Evolutionary conservation across 2,888 invertebrate genomes (phyloP).

Genomic region (Caenorhabditis macrosperma): DNA sequence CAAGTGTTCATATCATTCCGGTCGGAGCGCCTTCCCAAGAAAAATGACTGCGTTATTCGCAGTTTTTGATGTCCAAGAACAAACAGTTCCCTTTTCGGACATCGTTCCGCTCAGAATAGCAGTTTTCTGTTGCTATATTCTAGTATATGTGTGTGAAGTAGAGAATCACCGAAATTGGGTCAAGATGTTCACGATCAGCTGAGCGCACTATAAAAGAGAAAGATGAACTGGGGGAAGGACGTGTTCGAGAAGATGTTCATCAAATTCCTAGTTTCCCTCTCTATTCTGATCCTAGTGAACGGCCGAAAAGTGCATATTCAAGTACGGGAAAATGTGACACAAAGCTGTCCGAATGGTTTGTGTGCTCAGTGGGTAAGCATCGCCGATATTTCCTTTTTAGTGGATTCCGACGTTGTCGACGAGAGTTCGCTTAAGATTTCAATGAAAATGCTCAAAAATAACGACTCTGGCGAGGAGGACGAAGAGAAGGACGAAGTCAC

Average conservation of each 20-base stretch:
- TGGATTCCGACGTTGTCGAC: conserved; percentile 70
- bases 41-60: too few relatives aligned
- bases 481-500: conserved; percentile 55
- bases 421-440: conserved; percentile 66
- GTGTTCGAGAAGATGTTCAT: conserved; percentile 20
- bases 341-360: conserved; percentile 67
- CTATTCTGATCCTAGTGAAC: neutral
- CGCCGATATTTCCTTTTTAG: conserved; percentile 34
- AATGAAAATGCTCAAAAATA: conserved; percentile 66
- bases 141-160: conserved; percentile 29
- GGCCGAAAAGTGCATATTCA: conserved; percentile 57
- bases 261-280: conserved; percentile 8
- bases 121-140: conserved; percentile 24
- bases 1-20: too few relatives aligned
- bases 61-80: conserved; percentile 1
- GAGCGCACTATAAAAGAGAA: conserved; percentile 32
- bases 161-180: conserved; percentile 35
- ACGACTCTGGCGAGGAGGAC: conserved; percentile 36
- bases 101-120: conserved; percentile 47
- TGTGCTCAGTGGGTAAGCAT: neutral
- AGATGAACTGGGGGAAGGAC: neutral
- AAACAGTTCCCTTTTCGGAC: conserved; percentile 47
- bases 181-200: conserved; percentile 56
- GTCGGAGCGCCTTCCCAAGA: too few relatives aligned
- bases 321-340: conserved; percentile 66